These are phyloP conservation scores for Caenorhabditis doughertyi DNA, from an alignment of 2,888 invertebrate species.

Conservation along the genomic window DNA sequence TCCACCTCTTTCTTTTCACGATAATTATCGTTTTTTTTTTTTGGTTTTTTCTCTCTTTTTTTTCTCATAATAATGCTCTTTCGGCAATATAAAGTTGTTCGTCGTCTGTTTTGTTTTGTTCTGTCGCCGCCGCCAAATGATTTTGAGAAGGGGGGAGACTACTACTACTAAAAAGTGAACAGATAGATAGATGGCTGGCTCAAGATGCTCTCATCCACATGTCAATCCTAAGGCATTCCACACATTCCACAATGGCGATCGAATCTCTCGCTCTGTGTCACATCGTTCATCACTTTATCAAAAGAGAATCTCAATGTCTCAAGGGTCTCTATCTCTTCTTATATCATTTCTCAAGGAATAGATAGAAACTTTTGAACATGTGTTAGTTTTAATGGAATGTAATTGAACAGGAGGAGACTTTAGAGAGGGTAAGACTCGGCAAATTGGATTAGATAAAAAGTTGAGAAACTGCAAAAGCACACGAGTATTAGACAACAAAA, in stretches of 20 bases:
- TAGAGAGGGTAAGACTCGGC: conserved; percentile 3
- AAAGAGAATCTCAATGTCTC: conserved; percentile 10
- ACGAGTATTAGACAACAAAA: conserved; percentile 3
- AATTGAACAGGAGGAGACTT: conserved; percentile 1
- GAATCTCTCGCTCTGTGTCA: conserved; percentile 48
- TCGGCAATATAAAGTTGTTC: conserved; percentile 20
- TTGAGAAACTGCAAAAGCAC: conserved; percentile 13
- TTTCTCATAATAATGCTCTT: conserved; percentile 5
- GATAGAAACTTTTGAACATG: conserved; percentile 55
- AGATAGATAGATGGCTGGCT: conserved; percentile 3
- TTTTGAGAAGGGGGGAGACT: background rate
- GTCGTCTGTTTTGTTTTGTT: background rate
- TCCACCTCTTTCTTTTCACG: background rate
- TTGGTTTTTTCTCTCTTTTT: background rate
- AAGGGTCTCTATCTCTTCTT: background rate
- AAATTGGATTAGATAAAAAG: background rate
- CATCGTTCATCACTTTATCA: conserved; percentile 60
- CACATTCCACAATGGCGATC: conserved; percentile 56
- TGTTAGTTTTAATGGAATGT: conserved; percentile 44
- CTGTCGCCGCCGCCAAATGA: background rate
- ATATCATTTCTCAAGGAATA: conserved; percentile 24
- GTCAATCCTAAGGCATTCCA: conserved; percentile 66
- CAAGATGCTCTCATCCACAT: conserved; percentile 43
- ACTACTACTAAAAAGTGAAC: conserved; percentile 52
- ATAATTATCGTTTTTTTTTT: conserved; percentile 35